Conservation (phyloP, 2,797 vertebrate species). For the Falco rusticolus region DNA sequence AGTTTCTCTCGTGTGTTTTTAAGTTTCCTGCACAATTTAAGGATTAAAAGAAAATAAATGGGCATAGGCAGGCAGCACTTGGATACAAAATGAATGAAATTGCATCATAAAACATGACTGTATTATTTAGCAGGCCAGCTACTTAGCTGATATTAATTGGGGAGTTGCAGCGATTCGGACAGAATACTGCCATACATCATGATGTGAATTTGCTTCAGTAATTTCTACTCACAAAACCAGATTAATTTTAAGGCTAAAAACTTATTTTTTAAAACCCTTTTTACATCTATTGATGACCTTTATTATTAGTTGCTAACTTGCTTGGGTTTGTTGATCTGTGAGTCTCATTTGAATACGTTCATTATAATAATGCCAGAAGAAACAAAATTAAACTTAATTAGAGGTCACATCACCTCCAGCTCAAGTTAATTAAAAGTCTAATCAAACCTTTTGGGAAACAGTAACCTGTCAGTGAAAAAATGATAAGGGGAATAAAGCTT, state of each 20-base stretch:
- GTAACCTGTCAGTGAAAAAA: constrained; percentile 50
- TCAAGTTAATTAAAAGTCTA: constrained; percentile 75
- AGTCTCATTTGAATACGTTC: constrained; percentile 64
- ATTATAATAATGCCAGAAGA: constrained; percentile 67
- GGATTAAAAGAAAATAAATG: background rate
- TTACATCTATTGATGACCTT: constrained; percentile 38
- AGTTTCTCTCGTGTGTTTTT: background rate
- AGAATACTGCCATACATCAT: background rate
- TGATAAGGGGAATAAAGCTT: background rate
- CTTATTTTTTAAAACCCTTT: background rate
- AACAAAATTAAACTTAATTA: constrained; percentile 75
- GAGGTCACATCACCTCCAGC: constrained; percentile 64
- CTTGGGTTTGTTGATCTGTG: constrained; percentile 48
- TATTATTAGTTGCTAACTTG: constrained; percentile 58
- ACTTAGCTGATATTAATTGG: background rate
- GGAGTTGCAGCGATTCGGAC: background rate
- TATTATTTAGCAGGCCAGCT: background rate
- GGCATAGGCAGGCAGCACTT: background rate
- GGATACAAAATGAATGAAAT: background rate
- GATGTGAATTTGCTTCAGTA: background rate
- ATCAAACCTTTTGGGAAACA: constrained; percentile 64
- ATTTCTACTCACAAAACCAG: background rate
- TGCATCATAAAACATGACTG: background rate
- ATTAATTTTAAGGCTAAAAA: background rate
- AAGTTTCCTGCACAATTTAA: background rate